Evolutionary conservation across 2,797 vertebrate species (phyloP), one percentile per base, ranked within the genome.

Genomic region (Phylloscopus collybita): DNA sequence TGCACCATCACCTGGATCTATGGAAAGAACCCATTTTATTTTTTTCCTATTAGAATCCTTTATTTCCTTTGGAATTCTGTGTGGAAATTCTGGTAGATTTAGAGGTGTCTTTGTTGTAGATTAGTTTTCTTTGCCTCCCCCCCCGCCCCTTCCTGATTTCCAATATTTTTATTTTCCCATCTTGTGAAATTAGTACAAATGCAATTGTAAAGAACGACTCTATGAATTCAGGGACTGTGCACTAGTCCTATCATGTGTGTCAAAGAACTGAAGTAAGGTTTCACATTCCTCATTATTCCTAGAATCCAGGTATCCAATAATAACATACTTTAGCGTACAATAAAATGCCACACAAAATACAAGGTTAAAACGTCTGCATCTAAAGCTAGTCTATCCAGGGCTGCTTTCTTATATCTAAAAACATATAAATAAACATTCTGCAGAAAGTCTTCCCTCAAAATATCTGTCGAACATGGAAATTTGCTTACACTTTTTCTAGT

Each of bases 1-100:
- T 0, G 11, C 57, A 2, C 14, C 3, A 18, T 8, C 56, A 5
- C 16, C 40, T 4, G 42, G 5, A 16, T 3, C 34, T 47, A 1
- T 4, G 23, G 47, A 61, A 61, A 59, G 0, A n/a, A 45, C 19
- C 38, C 73, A 1, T 9, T 13, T 15, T 16, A 2, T 5, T 5
- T 34, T 72, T 62, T 53, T 10, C 20, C 3, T 26, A 3, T 54
- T 23, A 38, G 42, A 66, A 59, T 56, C 14, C 13, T 56, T 36
- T 3, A 0, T 21, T 59, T 53, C 17, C 34, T 83, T 64, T 59
- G 62, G 65, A 69, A 50, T 78, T 60, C 36, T 6, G 1, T 5
- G 13, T 29, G 75, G 64, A 71, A 73, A 34, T 76, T 69, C n/a
- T 49, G 14, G 3, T 40, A 7, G 25, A 2, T 67, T 66, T 3